Evolutionary conservation across 2,888 invertebrate species (phyloP).

Genomic region (Drosophila cognata): DNA sequence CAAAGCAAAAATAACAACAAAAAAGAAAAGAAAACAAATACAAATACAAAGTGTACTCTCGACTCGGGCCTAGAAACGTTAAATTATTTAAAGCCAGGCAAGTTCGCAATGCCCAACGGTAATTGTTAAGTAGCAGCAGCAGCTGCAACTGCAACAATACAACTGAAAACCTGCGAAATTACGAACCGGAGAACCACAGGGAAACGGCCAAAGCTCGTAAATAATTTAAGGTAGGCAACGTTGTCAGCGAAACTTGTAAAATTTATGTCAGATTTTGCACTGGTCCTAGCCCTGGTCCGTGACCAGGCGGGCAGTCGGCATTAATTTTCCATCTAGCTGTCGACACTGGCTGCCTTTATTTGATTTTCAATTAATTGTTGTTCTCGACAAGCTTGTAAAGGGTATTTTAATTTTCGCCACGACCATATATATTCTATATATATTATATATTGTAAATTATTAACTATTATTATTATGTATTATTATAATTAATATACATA

Average conservation of each 20-base stretch:
- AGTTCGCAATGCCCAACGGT: conserved; percentile 27
- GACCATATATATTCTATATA: background rate
- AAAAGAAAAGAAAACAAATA: background rate
- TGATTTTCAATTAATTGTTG: conserved; percentile 48
- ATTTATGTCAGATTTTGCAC: conserved; percentile 50
- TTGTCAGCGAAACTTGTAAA: conserved; percentile 54
- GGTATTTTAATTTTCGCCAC: background rate
- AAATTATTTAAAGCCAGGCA: conserved; percentile 36
- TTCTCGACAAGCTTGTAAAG: background rate
- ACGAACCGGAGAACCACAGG: conserved; percentile 36
- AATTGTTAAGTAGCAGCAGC: conserved; percentile 9
- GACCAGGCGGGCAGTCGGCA: conserved; percentile 22
- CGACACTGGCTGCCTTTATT: conserved; percentile 24
- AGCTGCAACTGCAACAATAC: conserved; percentile 16
- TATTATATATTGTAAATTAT: background rate
- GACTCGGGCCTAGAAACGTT: conserved; percentile 17
- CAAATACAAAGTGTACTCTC: background rate
- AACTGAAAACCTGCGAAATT: conserved; percentile 10
- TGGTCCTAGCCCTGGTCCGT: conserved; percentile 2
- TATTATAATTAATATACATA: no score
- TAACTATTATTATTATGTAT: background rate
- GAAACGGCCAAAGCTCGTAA: conserved; percentile 65
- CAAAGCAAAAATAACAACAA: conserved; percentile 25
- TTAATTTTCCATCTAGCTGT: conserved; percentile 29
- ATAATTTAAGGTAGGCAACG: conserved; percentile 77